These are phyloP conservation scores for Dyspetes luteomarginatus DNA, from an alignment of 2,888 invertebrate genomes.

Conservation along the genomic window DNA sequence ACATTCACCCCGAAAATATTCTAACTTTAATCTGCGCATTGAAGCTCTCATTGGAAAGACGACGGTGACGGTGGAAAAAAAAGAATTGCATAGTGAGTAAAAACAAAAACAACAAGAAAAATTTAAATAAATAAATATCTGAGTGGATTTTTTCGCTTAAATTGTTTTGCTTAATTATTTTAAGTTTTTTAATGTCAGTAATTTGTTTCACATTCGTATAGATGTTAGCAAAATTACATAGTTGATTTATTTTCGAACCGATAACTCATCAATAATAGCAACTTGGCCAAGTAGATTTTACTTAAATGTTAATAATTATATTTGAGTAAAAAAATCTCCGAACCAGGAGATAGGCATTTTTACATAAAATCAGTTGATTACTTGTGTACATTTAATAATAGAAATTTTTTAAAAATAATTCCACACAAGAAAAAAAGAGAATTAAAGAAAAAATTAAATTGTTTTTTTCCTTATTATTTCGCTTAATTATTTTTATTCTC, in stretches of 20 bases:
- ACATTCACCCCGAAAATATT: constrained; percentile 48
- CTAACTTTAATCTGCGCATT: constrained; percentile 72
- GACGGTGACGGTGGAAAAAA: constrained; percentile 83
- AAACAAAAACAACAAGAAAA: constrained; percentile 23
- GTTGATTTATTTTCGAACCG: not conserved
- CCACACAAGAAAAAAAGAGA: not conserved
- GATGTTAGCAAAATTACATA: not conserved
- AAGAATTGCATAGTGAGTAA: constrained; percentile 83
- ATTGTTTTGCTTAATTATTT: constrained; percentile 35
- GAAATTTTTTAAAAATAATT: not conserved
- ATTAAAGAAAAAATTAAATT: not conserved
- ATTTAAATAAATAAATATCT: constrained; percentile 12
- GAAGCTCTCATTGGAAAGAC: constrained; percentile 83
- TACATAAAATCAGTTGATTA: not conserved
- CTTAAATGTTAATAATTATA: no score
- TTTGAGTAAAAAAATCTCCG: not conserved
- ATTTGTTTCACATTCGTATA: not conserved
- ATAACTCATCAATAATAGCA: no score
- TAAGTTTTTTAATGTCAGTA: constrained; percentile 7
- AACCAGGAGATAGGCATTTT: no score
- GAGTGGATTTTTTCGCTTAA: constrained; percentile 43
- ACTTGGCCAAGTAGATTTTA: no score
- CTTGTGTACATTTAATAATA: not conserved
- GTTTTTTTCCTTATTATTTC: not conserved
- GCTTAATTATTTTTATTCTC: not conserved